Base-by-base conservation (phyloP, 2,113 vertebrate species). In the Stictonetta naevosa region DNA sequence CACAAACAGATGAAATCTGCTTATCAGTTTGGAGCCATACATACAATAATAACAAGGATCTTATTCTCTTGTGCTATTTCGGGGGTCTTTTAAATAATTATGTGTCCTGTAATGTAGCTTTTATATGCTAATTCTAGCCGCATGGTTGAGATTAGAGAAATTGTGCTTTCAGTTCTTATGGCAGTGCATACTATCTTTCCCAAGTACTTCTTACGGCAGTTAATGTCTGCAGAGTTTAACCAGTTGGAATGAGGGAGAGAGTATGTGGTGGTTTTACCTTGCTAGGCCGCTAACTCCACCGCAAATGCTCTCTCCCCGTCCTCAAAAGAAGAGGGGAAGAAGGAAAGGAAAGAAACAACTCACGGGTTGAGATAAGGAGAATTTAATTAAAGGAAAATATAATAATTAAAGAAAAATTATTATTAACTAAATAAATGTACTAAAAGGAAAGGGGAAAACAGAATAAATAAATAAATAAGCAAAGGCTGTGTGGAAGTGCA, bases 1-100 rank as follows among this genome's bases (percentile, higher is more conserved):
- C n/a, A 38, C 20, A 72, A 72, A 29, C 11, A 38, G n/a, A 29
- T 69, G 31, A 85, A 93, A 95, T n/a, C n/a, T 67, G 34, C 36
- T 67, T 33, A 66, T 67, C 46, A 68, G 9, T 81, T 88, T 96
- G 52, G 10, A 69, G 25, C 20, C 26, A 7, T 74, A 59, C 67
- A 83, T 83, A 69, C 42, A 90, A 80, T 79, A 91, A 80, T 71
- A 66, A 4, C 42, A 90, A 42, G 22, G 40, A 71, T 91, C 36
- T 87, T 40, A 63, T 18, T 69, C 17, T 60, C 14, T 58, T 33
- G 6, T 46, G 38, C 7, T 40, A 25, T 64, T 64, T 5, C 28
- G 80, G 60, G 4, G 31, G 6, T 19, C 11, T 93, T 46, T 86
- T 33, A 80, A 90, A 33, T 60, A 5, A n/a, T 69, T 92, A 52